Evolutionary conservation across 1,140 invertebrate genomes (phyloP).

Genomic region (Camponotus floridanus): DNA sequence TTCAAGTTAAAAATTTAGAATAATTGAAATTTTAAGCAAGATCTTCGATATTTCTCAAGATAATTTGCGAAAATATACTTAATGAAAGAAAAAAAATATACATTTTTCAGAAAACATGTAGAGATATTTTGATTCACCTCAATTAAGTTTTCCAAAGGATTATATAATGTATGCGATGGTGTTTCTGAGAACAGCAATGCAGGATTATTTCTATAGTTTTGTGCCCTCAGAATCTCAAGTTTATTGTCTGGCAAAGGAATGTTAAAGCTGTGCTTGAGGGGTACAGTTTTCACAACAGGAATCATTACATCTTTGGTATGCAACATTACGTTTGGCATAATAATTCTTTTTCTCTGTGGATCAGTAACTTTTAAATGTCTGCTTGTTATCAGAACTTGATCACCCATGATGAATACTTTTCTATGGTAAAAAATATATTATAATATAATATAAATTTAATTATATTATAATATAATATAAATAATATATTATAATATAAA

Average conservation of each 20-base stretch:
- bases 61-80: background rate
- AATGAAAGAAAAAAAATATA: background rate
- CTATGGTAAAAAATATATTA: constrained; percentile 1
- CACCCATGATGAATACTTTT: background rate
- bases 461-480: too few species aligned
- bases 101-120: background rate
- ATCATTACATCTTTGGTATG: constrained; percentile 8
- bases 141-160: background rate
- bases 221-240: background rate
- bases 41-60: background rate
- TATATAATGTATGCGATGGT: constrained; percentile 15
- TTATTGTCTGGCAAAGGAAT: background rate
- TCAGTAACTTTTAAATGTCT: background rate
- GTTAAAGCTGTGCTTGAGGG: constrained; percentile 1
- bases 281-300: background rate
- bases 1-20: background rate
- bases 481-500: too few species aligned
- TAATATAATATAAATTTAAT: background rate
- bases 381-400: background rate
- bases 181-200: constrained; percentile 7
- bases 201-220: constrained; percentile 24
- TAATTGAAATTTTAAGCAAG: background rate
- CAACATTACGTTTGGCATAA: constrained; percentile 10
- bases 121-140: constrained; percentile 39
- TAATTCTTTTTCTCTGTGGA: background rate